A percentile compares a stretch with the other conserved stretches of the same genome.
These are phyloP conservation scores for Drosophila leontia DNA, from an alignment of 1,140 invertebrate species.

Conservation along the genomic window DNA sequence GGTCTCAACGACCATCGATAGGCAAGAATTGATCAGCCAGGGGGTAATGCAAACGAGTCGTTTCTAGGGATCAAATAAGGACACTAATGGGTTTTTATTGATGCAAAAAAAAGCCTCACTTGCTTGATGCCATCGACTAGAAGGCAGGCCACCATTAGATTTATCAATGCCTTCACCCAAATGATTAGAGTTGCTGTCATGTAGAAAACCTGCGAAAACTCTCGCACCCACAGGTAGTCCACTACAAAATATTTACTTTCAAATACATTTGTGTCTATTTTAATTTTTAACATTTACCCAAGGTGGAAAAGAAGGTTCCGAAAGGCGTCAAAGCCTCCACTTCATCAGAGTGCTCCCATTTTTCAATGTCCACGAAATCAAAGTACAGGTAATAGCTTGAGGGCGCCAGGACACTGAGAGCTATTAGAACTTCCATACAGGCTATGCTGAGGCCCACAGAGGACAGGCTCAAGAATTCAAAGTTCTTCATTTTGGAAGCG, in stretches of 20 bases:
- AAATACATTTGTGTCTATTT: neutral
- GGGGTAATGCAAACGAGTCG: conserved; percentile 81
- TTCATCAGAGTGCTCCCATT: conserved; percentile 66
- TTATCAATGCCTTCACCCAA: conserved; percentile 80
- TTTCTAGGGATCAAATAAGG: conserved; percentile 37
- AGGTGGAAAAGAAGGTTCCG: conserved; percentile 61
- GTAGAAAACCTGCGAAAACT: conserved; percentile 80
- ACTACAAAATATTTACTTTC: conserved; percentile 43
- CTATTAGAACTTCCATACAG: conserved; percentile 61
- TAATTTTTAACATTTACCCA: conserved; percentile 44
- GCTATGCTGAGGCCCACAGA: conserved; percentile 74
- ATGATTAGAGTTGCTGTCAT: conserved; percentile 77
- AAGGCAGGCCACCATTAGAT: conserved; percentile 75
- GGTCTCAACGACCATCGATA: conserved; percentile 72
- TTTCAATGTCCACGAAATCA: conserved; percentile 67
- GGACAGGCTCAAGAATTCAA: conserved; percentile 72
- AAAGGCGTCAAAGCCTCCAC: conserved; percentile 69
- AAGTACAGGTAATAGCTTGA: conserved; percentile 74
- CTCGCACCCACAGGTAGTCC: conserved; percentile 75
- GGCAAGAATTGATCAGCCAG: conserved; percentile 74
- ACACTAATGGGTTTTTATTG: neutral
- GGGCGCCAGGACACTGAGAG: conserved; percentile 53
- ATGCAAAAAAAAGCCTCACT: conserved; percentile 39
- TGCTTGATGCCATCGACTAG: conserved; percentile 82
- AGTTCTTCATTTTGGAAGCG: conserved; percentile 68